Conservation (phyloP, 1,140 invertebrate genomes). For the Calliopsis andreniformis region DNA sequence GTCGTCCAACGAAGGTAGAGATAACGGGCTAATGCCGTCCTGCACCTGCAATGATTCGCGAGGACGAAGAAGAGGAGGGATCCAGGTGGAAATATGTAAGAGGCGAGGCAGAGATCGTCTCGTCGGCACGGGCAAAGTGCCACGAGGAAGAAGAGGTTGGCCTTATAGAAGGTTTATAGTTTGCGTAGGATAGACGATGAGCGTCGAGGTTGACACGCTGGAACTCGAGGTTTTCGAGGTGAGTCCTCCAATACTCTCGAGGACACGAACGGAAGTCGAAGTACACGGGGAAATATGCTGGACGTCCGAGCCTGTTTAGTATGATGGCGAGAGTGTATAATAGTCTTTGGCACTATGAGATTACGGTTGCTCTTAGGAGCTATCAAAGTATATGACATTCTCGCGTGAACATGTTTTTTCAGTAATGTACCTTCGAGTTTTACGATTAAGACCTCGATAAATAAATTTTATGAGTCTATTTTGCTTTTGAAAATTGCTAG, state of each 20-base stretch:
- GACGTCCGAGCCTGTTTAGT: constrained; percentile 1
- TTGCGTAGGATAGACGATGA: constrained; percentile 76
- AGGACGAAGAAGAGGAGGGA: constrained; percentile 63
- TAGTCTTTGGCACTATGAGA: background rate
- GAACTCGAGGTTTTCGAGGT: constrained; percentile 82
- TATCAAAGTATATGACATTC: too few relatives aligned
- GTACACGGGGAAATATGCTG: background rate
- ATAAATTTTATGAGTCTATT: too few relatives aligned
- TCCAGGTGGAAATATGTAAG: constrained; percentile 70
- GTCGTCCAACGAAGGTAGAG: constrained; percentile 46
- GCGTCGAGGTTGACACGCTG: constrained; percentile 76
- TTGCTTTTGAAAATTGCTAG: too few relatives aligned
- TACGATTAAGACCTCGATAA: too few relatives aligned
- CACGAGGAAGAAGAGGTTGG: constrained; percentile 72
- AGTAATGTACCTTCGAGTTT: too few relatives aligned
- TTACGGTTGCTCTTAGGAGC: too few relatives aligned
- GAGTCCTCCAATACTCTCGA: constrained; percentile 65
- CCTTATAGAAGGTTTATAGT: constrained; percentile 73
- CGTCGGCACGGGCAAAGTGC: constrained; percentile 70
- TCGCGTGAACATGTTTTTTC: too few relatives aligned
- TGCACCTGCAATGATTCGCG: constrained; percentile 68
- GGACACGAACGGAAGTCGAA: constrained; percentile 60
- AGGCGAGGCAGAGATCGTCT: constrained; percentile 69
- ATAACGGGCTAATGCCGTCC: constrained; percentile 61
- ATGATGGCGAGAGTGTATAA: background rate